phyloP scores from a whole-genome alignment of 2,888 invertebrate genomes.

The Synergus japonicus region DNA sequence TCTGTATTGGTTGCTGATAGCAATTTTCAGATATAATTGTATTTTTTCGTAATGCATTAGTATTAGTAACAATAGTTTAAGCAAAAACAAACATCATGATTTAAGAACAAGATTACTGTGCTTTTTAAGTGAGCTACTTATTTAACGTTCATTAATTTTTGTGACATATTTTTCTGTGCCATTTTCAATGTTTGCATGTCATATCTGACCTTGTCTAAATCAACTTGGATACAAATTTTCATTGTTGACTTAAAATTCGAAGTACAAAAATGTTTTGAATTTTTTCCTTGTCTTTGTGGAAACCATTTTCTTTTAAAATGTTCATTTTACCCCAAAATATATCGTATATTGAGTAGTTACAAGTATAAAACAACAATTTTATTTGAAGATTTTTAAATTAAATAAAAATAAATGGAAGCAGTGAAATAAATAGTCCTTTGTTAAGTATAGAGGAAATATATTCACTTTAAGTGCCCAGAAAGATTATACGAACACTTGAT shows the following conservation, averaged over 20 bases:
- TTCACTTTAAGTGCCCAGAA: neutral
- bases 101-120: neutral
- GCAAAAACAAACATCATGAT: neutral
- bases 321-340: neutral
- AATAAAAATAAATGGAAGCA: neutral
- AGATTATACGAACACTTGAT: neutral
- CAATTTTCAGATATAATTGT: neutral
- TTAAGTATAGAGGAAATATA: neutral
- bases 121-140: neutral
- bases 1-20: too few species aligned
- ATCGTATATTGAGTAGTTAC: neutral
- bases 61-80: neutral
- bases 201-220: neutral
- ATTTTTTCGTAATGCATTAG: neutral
- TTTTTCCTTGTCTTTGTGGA: neutral
- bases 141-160: neutral
- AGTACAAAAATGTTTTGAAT: neutral
- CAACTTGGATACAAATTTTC: neutral
- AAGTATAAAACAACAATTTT: neutral
- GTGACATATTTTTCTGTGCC: neutral
- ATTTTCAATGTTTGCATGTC: neutral
- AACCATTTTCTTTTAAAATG: neutral
- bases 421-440: neutral
- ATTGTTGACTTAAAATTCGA: neutral
- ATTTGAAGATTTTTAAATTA: neutral